Base-by-base conservation (phyloP, 64 coral and sea anemone species). In the Catalaphyllia jardinei region DNA sequence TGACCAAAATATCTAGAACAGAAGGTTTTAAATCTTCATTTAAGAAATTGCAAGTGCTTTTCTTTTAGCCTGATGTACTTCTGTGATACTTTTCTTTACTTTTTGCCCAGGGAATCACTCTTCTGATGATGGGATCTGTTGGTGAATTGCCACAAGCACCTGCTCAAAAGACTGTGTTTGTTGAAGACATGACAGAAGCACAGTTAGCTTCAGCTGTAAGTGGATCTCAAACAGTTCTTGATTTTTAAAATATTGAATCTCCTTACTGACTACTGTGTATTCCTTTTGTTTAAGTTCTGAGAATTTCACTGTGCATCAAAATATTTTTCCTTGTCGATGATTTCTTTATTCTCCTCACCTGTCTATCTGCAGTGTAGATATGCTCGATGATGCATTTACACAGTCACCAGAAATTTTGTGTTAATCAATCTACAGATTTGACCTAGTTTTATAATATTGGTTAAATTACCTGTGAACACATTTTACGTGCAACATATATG, bases 101-200 rank as follows among this genome's bases (percentile, higher is more conserved):
- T 89, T 77, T 33, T 46, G 42, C 25, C 9, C 30, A 99, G 97
- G 97, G 97, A 20, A 87, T 95, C 29, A 99, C 94, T 81, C 60
- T 99, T 13, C 89, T 99, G 39, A 99, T 99, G 97, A 99, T 99
- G 97, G 97, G 97, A 13, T 94, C 97, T 79, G 97, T 92, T 85
- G 97, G 88, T 24, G 97, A 93, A 77, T 52, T 99, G 60, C 97
- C 97, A 24, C 77, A 93, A 75, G 93, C 97, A 52, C 97, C 97
- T 31, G 57, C 61, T 20, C 62, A 95, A 91, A 99, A 99, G 84
- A 95, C 91, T 51, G 52, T 99, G 14, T 99, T 99, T 91, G 88
- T 99, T 80, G 97, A 99, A 89, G 97, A 99, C 49, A 99, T 99
- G 97, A 90, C 97, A 62, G 97, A 99, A 17, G 89, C 97, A 74